A percentile compares a stretch with the other conserved stretches of the same genome.
Evolutionary conservation across 2,888 invertebrate genomes (phyloP).

Genomic region (Germaria angustata): DNA sequence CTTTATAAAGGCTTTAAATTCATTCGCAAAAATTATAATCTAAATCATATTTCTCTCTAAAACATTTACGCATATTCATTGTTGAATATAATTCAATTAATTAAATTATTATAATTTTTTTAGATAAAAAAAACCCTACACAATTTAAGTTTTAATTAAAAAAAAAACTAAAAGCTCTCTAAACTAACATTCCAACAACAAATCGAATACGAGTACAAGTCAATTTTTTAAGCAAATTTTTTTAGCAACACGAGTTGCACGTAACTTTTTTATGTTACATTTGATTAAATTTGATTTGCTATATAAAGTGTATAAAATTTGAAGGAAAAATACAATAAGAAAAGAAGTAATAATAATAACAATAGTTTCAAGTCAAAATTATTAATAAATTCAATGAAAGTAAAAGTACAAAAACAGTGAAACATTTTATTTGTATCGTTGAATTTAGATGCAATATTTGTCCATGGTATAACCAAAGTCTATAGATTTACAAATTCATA

Average conservation of each 20-base stretch:
- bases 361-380: constrained; percentile 39
- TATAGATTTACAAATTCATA: too few species aligned
- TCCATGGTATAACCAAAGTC: not conserved
- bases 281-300: constrained; percentile 31
- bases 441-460: constrained; percentile 20
- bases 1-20: too few species aligned
- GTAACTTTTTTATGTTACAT: constrained; percentile 47
- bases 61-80: too few species aligned
- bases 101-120: too few species aligned
- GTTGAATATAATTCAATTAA: too few species aligned
- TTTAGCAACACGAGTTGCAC: constrained; percentile 25
- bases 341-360: constrained; percentile 22
- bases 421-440: constrained; percentile 3
- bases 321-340: constrained; percentile 15
- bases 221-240: constrained; percentile 12
- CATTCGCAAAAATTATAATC: too few species aligned
- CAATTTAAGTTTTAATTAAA: too few species aligned
- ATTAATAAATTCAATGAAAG: constrained; percentile 56
- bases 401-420: constrained; percentile 48
- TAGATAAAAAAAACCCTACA: too few species aligned
- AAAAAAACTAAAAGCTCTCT: not conserved
- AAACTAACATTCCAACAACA: not conserved
- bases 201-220: constrained; percentile 1
- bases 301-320: not conserved
- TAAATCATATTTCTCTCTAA: too few species aligned